These are phyloP conservation scores for Aleiodes leptofemur DNA, from an alignment of 2,888 invertebrate genomes.

Conservation along the genomic window DNA sequence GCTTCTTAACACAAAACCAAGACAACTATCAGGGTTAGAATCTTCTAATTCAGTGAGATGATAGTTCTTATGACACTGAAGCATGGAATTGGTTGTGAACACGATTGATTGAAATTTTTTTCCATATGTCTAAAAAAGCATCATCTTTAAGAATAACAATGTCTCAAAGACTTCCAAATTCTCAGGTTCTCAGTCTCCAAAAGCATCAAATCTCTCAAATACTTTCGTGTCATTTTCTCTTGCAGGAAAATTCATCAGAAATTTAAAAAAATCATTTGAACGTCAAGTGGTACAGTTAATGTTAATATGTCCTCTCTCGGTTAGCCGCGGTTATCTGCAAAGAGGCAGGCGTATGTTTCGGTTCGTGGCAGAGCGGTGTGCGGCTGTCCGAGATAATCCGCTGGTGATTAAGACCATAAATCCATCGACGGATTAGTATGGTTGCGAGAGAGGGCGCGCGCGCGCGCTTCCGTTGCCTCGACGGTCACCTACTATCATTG, in stretches of 20 bases:
- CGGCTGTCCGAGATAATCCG: slow-evolving; percentile 78
- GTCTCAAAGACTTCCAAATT: too few species aligned
- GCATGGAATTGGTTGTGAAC: too few species aligned
- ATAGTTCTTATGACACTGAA: too few species aligned
- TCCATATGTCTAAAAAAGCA: too few species aligned
- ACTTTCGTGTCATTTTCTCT: not conserved
- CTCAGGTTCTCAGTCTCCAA: too few species aligned
- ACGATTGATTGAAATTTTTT: too few species aligned
- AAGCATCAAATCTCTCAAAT: not conserved
- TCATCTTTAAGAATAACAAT: too few species aligned
- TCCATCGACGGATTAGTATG: slow-evolving; percentile 77
- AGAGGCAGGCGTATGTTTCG: slow-evolving; percentile 74
- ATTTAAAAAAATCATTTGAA: not conserved
- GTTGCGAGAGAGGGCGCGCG: slow-evolving; percentile 63
- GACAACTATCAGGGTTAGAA: too few species aligned
- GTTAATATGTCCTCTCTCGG: slow-evolving; percentile 33
- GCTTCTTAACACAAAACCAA: too few species aligned
- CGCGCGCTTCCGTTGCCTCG: slow-evolving; percentile 49
- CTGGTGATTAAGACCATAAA: slow-evolving; percentile 82
- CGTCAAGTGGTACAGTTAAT: slow-evolving; percentile 10
- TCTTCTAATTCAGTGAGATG: too few species aligned
- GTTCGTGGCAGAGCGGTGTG: slow-evolving; percentile 70
- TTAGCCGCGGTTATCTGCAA: slow-evolving; percentile 71
- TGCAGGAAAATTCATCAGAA: not conserved
- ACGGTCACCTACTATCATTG: slow-evolving; percentile 37